Conservation (phyloP, 2,797 vertebrate species). For the Kryptopterus vitreolus region DNA sequence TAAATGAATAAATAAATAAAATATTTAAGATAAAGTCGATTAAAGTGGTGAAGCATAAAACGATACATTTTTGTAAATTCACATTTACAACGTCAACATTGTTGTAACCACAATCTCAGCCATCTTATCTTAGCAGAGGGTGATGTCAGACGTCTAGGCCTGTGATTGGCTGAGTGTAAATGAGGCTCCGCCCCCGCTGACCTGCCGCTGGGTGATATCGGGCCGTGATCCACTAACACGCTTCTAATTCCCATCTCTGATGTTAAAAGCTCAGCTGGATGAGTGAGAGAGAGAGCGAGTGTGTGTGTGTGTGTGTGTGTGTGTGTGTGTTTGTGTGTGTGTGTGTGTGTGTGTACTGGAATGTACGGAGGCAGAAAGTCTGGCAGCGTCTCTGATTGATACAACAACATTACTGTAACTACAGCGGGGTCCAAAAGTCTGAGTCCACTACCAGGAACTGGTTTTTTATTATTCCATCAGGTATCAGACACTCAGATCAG, state of each 20-base stretch:
- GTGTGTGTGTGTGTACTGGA: conserved; percentile 5
- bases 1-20: no score
- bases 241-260: conserved; percentile 9
- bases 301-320: not conserved
- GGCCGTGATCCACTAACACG: conserved; percentile 14
- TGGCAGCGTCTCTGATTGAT: conserved; percentile 31
- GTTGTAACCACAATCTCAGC: not conserved
- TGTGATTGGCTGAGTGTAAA: not conserved
- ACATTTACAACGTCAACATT: no score
- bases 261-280: conserved; percentile 23
- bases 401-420: conserved; percentile 28
- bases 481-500: conserved; percentile 8
- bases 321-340: conserved; percentile 7
- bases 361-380: conserved; percentile 19
- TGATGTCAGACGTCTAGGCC: not conserved
- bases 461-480: conserved; percentile 10
- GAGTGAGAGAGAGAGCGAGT: not conserved
- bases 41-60: no score
- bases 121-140: no score
- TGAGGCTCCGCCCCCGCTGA: conserved; percentile 2
- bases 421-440: conserved; percentile 28
- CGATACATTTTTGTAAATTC: no score
- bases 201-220: conserved; percentile 20
- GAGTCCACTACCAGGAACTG: conserved; percentile 31
- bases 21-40: no score